Base-by-base conservation (phyloP, 2,888 invertebrate species). In the Merodon equestris region DNA sequence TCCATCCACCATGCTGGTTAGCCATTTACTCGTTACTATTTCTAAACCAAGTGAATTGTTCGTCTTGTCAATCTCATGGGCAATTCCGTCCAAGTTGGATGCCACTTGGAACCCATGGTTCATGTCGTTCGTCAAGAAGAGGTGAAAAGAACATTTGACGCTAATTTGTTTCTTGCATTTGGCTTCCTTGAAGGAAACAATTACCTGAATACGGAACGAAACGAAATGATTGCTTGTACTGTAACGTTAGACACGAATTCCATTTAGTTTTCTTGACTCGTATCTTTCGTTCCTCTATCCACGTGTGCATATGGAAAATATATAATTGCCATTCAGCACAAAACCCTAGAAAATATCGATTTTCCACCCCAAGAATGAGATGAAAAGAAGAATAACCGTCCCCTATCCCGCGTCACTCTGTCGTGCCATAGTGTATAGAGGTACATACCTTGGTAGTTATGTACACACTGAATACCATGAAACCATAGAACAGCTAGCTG, bases 331-430 rank as follows among this genome's bases (percentile, higher is more conserved):
- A 56, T 47, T 42, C 56, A 57, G 27, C 44, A 45, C 40, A 15
- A 64, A 36, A 51, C 42, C 7, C 58, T 54, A 57, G 53, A 51
- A 63, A 72, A 77, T 27, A 77, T 77, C 72, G 72, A 77, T 77
- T 77, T 67, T 66, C 53, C 14, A 4, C n/a, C 47, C 44, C 42
- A 56, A 61, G 47, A 17, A 9, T 9, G 47, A 34, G 15, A 1
- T 50, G 42, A 12, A 44, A 51, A 58, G 42, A 61, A 47, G 17
- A 44, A 44, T 18, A 42, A 42, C 47, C n/a, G 38, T 34, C 40
- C 15, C 38, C 12, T 7, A n/a, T 9, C 9, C 34, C 40, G 36
- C 34, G 15, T 51, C 36, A 12, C 1, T 27, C 27, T 7, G 27
- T 7, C 27, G 3, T 4, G 27, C 7, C 27, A 27, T 27, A 4